Percentiles rank a stretch among this genome's conserved stretches.
phyloP scores from a whole-genome alignment of 1,140 invertebrate genomes.

The Latrodectus geometricus region DNA sequence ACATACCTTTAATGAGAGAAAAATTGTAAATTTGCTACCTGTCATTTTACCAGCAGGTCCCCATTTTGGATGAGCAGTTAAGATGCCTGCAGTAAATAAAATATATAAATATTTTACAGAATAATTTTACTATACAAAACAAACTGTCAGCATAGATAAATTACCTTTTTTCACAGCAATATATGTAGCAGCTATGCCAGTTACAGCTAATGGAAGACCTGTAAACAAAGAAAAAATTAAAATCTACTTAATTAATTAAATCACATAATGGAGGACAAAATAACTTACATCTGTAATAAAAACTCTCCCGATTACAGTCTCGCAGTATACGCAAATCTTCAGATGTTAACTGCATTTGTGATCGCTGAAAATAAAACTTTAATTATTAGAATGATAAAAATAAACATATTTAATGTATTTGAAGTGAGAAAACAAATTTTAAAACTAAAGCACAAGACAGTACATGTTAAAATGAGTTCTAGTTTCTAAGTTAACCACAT shows the following conservation, averaged over 20 bases:
- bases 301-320: conserved; percentile 39
- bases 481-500: too few species aligned
- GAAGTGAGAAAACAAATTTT: too few species aligned
- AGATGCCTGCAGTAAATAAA: conserved; percentile 21
- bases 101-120: background rate
- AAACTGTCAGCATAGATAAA: background rate
- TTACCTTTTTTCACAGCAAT: conserved; percentile 27
- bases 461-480: too few species aligned
- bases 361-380: too few species aligned
- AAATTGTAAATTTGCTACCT: background rate
- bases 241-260: too few species aligned
- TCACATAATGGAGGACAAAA: too few species aligned
- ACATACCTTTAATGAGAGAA: too few species aligned
- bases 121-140: too few species aligned
- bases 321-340: conserved; percentile 24
- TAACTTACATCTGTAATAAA: conserved; percentile 46
- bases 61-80: conserved; percentile 45
- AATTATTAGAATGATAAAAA: too few species aligned
- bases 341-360: too few species aligned
- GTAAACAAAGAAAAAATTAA: background rate
- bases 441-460: too few species aligned
- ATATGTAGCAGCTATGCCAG: conserved; percentile 32
- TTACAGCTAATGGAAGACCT: conserved; percentile 34
- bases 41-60: conserved; percentile 39
- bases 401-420: too few species aligned